Evolutionary conservation across 1,140 invertebrate species (phyloP).

Genomic region (Drosophila sulfurigaster): DNA sequence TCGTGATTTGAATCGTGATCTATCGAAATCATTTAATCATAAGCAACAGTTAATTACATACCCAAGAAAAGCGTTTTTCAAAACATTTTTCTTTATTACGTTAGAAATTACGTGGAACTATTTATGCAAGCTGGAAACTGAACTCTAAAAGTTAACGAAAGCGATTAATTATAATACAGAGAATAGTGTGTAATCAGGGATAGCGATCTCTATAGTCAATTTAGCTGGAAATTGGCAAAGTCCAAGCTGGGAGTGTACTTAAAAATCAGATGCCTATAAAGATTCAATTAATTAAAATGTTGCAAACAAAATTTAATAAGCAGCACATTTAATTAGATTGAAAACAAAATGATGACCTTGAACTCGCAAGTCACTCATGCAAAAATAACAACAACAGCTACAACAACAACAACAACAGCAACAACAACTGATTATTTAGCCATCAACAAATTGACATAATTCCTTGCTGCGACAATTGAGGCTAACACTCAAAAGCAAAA

Average conservation of each 20-base stretch:
- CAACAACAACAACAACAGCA: background rate
- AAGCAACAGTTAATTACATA: constrained; percentile 18
- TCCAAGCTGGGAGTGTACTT: background rate
- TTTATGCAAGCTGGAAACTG: background rate
- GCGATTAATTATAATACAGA: constrained; percentile 1
- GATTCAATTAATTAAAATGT: constrained; percentile 6
- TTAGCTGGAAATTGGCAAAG: background rate
- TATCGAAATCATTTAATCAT: constrained; percentile 12
- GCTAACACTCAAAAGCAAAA: constrained; percentile 33
- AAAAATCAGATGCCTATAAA: background rate
- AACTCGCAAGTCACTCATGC: constrained; percentile 38
- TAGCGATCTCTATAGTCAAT: background rate
- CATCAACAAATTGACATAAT: constrained; percentile 47
- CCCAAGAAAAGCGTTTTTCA: background rate
- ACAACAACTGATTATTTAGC: constrained; percentile 42
- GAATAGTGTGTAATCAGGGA: background rate
- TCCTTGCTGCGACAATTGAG: constrained; percentile 25
- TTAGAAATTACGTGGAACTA: background rate
- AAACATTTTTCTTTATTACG: background rate
- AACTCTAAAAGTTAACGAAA: constrained; percentile 3
- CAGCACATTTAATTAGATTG: background rate
- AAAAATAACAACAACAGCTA: background rate
- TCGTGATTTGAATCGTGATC: constrained; percentile 21
- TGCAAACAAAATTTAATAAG: constrained; percentile 10
- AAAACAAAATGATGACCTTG: constrained; percentile 34